phyloP scores from a whole-genome alignment of 2,797 vertebrate genomes.

The Hafferia zeledoni region DNA sequence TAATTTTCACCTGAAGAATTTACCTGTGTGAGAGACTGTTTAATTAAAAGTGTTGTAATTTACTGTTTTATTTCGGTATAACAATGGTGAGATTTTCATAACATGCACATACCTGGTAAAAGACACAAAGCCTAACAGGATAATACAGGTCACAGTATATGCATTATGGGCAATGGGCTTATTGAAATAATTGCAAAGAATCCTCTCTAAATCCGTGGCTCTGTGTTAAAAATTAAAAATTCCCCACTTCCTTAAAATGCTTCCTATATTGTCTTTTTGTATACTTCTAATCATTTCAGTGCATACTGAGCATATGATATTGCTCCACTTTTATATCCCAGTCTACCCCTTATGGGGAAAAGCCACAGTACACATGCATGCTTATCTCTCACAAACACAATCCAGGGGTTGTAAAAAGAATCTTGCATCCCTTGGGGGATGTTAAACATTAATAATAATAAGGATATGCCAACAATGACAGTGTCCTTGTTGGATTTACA shows the following conservation, averaged over 20 bases:
- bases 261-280: background rate
- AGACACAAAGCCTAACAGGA: background rate
- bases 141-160: background rate
- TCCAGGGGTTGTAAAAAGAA: background rate
- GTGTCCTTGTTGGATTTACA: background rate
- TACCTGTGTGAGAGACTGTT: background rate
- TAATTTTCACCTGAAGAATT: conserved; percentile 2
- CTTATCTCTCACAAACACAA: conserved; percentile 3
- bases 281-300: background rate
- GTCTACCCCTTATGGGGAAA: background rate
- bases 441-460: background rate
- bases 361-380: background rate
- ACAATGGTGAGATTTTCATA: background rate
- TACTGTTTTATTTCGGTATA: background rate
- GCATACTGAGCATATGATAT: background rate
- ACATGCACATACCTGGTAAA: background rate
- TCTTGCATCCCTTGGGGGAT: background rate
- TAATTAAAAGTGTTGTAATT: background rate
- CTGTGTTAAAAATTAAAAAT: background rate
- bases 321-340: background rate
- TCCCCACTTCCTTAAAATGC: background rate
- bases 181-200: background rate
- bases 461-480: background rate
- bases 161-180: background rate
- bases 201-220: background rate